A percentile compares a stretch with the other conserved stretches of the same genome.
These are phyloP conservation scores for Musca domestica DNA, from an alignment of 1,140 invertebrate genomes.

Conservation along the genomic window DNA sequence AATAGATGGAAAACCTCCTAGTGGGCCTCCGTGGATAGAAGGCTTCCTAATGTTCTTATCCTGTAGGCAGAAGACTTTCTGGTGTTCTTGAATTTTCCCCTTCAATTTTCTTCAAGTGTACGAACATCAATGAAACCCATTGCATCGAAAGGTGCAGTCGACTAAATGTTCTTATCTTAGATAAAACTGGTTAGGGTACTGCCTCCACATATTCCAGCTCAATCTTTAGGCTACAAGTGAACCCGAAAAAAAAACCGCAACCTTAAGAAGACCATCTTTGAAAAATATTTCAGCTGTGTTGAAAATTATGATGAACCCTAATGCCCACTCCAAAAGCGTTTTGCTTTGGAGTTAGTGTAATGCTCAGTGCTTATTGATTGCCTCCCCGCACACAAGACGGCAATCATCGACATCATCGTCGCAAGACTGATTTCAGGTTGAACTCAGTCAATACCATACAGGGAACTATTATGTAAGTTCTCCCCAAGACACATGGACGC, in stretches of 20 bases:
- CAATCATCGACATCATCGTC: conserved; percentile 11
- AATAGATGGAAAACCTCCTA: background rate
- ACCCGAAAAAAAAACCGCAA: background rate
- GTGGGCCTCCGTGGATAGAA: background rate
- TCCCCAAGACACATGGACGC: background rate
- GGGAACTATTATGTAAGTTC: conserved; percentile 11
- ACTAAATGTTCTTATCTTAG: conserved; percentile 5
- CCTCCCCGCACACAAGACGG: background rate
- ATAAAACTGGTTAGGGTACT: conserved; percentile 7
- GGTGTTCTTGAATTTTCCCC: too few species aligned
- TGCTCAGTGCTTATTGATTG: background rate
- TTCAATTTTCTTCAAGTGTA: background rate
- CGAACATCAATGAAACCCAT: conserved; percentile 1
- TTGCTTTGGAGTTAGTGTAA: background rate
- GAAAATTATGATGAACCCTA: too few species aligned
- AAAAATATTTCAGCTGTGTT: too few species aligned
- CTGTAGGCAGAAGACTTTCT: background rate
- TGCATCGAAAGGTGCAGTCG: conserved; percentile 12
- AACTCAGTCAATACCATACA: background rate
- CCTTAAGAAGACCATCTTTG: background rate
- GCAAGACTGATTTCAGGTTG: background rate
- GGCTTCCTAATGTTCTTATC: background rate
- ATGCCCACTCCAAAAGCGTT: background rate
- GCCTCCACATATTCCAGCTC: background rate
- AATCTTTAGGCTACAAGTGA: background rate